Conservation (phyloP, 2,113 vertebrate genomes). For the Corynorhinus townsendii region DNA sequence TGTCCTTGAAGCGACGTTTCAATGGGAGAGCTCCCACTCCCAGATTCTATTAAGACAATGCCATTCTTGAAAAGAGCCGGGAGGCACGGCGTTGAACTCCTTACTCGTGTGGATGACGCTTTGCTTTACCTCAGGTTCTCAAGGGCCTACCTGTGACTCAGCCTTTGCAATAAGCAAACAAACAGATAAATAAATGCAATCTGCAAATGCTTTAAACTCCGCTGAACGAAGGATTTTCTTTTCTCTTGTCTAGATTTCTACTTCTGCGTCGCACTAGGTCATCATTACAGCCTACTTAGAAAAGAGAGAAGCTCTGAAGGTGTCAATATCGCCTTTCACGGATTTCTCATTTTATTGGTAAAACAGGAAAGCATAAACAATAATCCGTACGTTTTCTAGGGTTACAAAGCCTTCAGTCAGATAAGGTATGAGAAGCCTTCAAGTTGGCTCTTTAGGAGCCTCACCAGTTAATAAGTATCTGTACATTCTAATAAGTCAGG, state of each 20-base stretch:
- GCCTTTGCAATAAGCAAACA: slow-evolving; percentile 64
- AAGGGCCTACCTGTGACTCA: slow-evolving; percentile 75
- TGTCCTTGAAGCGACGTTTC: slow-evolving; percentile 83
- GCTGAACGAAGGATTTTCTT: slow-evolving; percentile 27
- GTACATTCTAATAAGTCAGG: slow-evolving; percentile 9
- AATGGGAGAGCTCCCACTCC: slow-evolving; percentile 79
- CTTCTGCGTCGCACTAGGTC: slow-evolving; percentile 21
- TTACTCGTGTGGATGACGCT: slow-evolving; percentile 71
- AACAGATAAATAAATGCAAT: slow-evolving; percentile 51
- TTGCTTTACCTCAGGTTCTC: slow-evolving; percentile 77
- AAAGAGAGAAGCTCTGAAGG: not conserved
- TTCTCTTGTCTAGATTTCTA: slow-evolving; percentile 32
- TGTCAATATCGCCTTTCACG: slow-evolving; percentile 7
- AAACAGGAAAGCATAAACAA: not conserved
- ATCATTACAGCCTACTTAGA: not conserved
- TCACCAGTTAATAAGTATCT: slow-evolving; percentile 16
- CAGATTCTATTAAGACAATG: slow-evolving; percentile 82
- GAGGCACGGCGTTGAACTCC: slow-evolving; percentile 75
- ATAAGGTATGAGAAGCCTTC: not conserved
- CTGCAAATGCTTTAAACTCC: slow-evolving; percentile 65
- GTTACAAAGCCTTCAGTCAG: slow-evolving; percentile 14
- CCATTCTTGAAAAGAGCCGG: slow-evolving; percentile 82
- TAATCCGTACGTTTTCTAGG: not conserved
- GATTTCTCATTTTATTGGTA: not conserved
- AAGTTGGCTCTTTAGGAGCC: not conserved